Conservation (phyloP, 2,113 vertebrate genomes). For the Suncus etruscus region DNA sequence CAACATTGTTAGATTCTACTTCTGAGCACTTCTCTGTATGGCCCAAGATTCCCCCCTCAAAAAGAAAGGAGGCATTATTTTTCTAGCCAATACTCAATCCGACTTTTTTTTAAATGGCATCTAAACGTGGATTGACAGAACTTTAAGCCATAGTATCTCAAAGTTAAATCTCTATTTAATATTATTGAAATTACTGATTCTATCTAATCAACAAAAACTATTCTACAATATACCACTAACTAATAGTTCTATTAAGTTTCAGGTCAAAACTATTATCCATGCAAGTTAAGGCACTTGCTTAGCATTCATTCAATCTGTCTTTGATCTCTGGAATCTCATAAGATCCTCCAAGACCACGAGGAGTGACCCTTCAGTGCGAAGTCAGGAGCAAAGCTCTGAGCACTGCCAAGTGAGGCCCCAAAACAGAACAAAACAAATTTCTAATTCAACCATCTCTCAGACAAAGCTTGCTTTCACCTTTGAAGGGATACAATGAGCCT, state of each 20-base stretch:
- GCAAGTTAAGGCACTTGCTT: too few relatives aligned
- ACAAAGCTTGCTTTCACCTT: not conserved
- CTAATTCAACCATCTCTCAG: not conserved
- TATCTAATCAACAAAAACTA: not conserved
- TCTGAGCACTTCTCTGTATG: too few relatives aligned
- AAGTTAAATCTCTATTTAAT: not conserved
- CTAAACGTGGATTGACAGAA: not conserved
- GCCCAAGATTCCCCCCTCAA: too few relatives aligned
- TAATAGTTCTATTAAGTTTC: not conserved
- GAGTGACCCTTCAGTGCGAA: too few relatives aligned
- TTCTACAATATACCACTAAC: not conserved
- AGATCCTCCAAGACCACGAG: too few relatives aligned
- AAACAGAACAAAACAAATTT: too few relatives aligned
- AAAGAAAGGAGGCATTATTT: not conserved
- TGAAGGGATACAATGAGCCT: not conserved
- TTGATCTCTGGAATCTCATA: too few relatives aligned
- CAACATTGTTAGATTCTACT: too few relatives aligned
- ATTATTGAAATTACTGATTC: slow-evolving; percentile 28
- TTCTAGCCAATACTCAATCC: not conserved
- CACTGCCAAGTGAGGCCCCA: too few relatives aligned
- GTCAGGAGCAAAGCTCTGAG: too few relatives aligned
- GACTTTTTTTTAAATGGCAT: not conserved
- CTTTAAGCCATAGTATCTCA: not conserved
- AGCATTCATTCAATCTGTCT: too few relatives aligned
- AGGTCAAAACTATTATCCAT: too few relatives aligned